Evolutionary conservation across 2,888 invertebrate species (phyloP), one percentile per base, ranked within the genome.

Genomic region (Dilophus febrilis): DNA sequence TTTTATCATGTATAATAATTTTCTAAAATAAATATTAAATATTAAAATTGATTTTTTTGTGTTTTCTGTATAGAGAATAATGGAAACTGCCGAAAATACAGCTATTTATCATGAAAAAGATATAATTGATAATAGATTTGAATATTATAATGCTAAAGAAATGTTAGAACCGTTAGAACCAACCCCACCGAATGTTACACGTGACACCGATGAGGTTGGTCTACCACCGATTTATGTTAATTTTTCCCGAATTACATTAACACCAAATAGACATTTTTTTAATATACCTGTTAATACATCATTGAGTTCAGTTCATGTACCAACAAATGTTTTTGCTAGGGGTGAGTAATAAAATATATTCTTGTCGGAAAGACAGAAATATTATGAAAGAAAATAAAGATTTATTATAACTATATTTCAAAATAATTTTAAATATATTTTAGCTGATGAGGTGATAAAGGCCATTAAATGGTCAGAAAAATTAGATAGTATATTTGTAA

Each of bases 381-480:
- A 8, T 22, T 22, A 22, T 22, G 22, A 6, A 22, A 22, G 22
- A 22, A 4, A 22, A 22, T 22, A 22, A 22, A 22, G 8, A 22
- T n/a, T 29, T 29, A n/a, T 35, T 38, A 28, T 29, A 14, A 10
- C 13, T 26, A 40, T 31, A 28, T 26, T 22, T 30, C 36, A 12
- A 37, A 49, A 18, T 28, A 42, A 41, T 26, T 37, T 40, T 45
- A 44, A 42, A 45, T 43, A 45, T 47, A 35, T 59, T 62, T 54
- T 61, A 80, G 83, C 90, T 41, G 71, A 78, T 40, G 79, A 83
- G 51, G 86, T 95, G 6, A 75, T 92, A 44, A 80, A 85, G 61
- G 91, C 90, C 28, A 90, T 97, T 45, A 79, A 83, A 56, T 98
- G 98, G 98, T 92, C 95, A 3, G 83, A 88, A 56, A 81, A 83